Percentiles rank a stretch among this genome's conserved stretches.
Evolutionary conservation across 2,888 invertebrate species (phyloP).

Genomic region (Drosophila putrida): DNA sequence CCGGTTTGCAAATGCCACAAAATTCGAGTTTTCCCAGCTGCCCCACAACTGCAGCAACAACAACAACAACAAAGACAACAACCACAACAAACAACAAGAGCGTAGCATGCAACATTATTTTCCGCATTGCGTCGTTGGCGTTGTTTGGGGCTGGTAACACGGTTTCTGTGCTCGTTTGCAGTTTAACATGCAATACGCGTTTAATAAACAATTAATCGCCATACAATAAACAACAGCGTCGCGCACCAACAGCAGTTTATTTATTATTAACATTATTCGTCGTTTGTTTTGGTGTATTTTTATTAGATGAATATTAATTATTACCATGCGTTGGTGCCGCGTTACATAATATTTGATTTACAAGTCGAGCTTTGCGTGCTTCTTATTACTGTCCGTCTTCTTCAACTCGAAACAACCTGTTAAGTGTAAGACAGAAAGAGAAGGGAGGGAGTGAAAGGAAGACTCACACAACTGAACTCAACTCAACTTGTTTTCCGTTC

Average conservation of each 20-base stretch:
- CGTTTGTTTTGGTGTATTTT: slow-evolving; percentile 27
- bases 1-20: slow-evolving; percentile 77
- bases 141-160: slow-evolving; percentile 68
- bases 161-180: slow-evolving; percentile 40
- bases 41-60: slow-evolving; percentile 44
- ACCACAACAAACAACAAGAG: slow-evolving; percentile 30
- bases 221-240: slow-evolving; percentile 54
- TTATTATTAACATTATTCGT: slow-evolving; percentile 28
- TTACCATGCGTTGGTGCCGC: slow-evolving; percentile 44
- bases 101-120: slow-evolving; percentile 61
- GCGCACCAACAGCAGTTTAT: slow-evolving; percentile 28
- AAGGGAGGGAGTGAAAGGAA: slow-evolving; percentile 5
- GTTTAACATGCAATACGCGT: slow-evolving; percentile 58
- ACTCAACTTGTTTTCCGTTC: slow-evolving; percentile 24
- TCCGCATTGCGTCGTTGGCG: slow-evolving; percentile 71
- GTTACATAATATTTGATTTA: slow-evolving; percentile 64
- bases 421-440: slow-evolving; percentile 17
- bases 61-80: slow-evolving; percentile 26
- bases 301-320: slow-evolving; percentile 53
- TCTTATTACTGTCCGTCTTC: slow-evolving; percentile 47
- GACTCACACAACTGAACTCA: slow-evolving; percentile 6
- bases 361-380: slow-evolving; percentile 58
- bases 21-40: slow-evolving; percentile 70
- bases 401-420: slow-evolving; percentile 42
- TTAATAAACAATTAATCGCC: slow-evolving; percentile 73